Evolutionary conservation across 2,888 invertebrate species (phyloP).

Genomic region (Tanytarsus gracilentus): DNA sequence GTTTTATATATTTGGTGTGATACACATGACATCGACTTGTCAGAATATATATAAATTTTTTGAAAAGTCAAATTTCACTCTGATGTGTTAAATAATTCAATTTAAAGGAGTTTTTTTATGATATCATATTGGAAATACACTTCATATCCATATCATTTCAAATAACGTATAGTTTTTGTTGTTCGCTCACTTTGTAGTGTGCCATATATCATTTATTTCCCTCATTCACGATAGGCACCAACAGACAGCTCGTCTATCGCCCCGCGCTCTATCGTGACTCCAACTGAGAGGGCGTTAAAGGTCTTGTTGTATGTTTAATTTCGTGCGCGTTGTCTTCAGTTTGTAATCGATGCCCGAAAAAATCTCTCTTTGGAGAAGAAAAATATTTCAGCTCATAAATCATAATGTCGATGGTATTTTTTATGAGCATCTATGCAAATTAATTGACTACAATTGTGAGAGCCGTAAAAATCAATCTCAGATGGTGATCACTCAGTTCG

Average conservation of each 20-base stretch:
- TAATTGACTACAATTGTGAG: slow-evolving; percentile 15
- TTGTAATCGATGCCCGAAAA: not conserved
- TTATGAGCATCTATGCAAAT: slow-evolving; percentile 27
- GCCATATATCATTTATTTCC: slow-evolving; percentile 18
- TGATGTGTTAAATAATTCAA: no score
- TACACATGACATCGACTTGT: slow-evolving; percentile 3
- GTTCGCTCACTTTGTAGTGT: slow-evolving; percentile 3
- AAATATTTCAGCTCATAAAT: slow-evolving; percentile 18
- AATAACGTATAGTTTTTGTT: no score
- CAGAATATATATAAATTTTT: not conserved
- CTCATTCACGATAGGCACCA: slow-evolving; percentile 25
- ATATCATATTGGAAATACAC: no score
- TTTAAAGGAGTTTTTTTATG: no score
- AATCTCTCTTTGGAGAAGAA: not conserved
- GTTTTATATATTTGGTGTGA: not conserved
- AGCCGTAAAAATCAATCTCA: slow-evolving; percentile 7
- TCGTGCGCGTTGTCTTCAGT: not conserved
- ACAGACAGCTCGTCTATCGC: slow-evolving; percentile 28
- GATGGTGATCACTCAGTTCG: not conserved
- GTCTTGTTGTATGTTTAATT: slow-evolving; percentile 4
- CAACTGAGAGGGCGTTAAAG: slow-evolving; percentile 23
- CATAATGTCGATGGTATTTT: slow-evolving; percentile 2
- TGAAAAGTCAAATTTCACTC: no score
- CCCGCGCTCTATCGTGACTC: not conserved
- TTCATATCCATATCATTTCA: no score